Evolutionary conservation across 2,113 vertebrate species (phyloP), one percentile per base, ranked within the genome.

Genomic region (Corythornis cristatus): DNA sequence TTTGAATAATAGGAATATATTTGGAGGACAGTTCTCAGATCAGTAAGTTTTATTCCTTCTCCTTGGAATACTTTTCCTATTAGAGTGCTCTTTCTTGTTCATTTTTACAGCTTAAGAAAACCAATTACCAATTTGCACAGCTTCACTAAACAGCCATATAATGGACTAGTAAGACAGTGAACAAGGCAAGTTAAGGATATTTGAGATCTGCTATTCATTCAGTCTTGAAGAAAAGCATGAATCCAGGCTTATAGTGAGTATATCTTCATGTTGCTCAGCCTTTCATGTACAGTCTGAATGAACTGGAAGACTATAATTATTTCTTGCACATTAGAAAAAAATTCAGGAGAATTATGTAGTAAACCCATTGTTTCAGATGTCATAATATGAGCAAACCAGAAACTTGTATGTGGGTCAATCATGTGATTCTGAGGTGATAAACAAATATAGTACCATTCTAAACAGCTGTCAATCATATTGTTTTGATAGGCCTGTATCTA

Each of bases 401-500:
- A 72, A 31, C 31, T 11, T 54, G 0, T 3, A 7, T 21, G 21
- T 42, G 42, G 42, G 46, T 40, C 35, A 23, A 3, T 21, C 13
- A 3, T 4, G 26, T 18, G 33, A 17, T 31, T 31, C 31, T 70
- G 67, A 54, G 23, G 15, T 72, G 61, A 54, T 45, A 15, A 0
- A 12, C 0, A 0, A 29, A 17, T 15, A 10, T 3, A 50, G 72
- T 9, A 33, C 29, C 12, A 6, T 21, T 33, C 33, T 26, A 29
- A 22, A 8, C 3, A 54, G 40, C 56, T 53, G 3, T 7, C 53
- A 31, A 20, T 40, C 8, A 5, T 2, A 5, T 6, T 11, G 11
- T 46, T 48, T 33, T 65, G 50, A 9, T 11, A 21, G 10, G 3
- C 19, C 16, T 3, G 4, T 12, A 2, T 3, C 60, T 4, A 1